Conservation (phyloP, 2,888 invertebrate species). For the Sylvicola fuscatus region DNA sequence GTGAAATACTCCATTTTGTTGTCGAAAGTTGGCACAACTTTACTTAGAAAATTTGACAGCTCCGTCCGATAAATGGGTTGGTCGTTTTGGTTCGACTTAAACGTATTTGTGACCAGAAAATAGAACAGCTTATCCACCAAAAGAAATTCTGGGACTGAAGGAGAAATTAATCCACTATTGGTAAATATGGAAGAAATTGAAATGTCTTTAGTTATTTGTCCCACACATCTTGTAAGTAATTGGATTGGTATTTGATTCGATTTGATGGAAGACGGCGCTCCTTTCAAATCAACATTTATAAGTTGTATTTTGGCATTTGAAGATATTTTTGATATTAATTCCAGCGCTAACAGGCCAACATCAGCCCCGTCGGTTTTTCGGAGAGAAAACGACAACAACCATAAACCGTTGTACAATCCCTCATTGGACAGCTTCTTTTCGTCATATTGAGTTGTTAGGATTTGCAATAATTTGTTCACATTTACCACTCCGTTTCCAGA, state of each 20-base stretch:
- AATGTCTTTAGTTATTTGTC: slow-evolving; percentile 10
- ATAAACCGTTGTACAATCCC: slow-evolving; percentile 10
- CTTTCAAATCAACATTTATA: slow-evolving; percentile 12
- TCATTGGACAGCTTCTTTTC: slow-evolving; percentile 8
- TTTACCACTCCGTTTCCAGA: too few relatives aligned
- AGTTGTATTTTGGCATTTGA: slow-evolving; percentile 22
- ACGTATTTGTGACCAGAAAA: slow-evolving; percentile 11
- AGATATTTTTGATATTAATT: slow-evolving; percentile 26
- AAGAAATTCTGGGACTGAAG: too few relatives aligned
- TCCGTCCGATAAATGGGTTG: slow-evolving; percentile 5
- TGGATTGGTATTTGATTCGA: slow-evolving; percentile 16
- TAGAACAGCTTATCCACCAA: slow-evolving; percentile 8
- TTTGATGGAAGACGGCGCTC: not conserved
- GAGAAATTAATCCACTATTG: too few relatives aligned
- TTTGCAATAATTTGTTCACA: too few relatives aligned
- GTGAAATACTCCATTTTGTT: slow-evolving; percentile 34
- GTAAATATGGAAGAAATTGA: not conserved
- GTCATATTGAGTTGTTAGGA: slow-evolving; percentile 3
- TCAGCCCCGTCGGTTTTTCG: slow-evolving; percentile 22
- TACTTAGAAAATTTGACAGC: slow-evolving; percentile 16
- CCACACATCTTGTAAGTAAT: not conserved
- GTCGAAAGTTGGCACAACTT: slow-evolving; percentile 22
- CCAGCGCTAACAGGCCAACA: slow-evolving; percentile 21
- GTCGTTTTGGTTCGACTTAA: slow-evolving; percentile 5
- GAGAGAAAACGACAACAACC: slow-evolving; percentile 27